phyloP scores from a whole-genome alignment of 2,113 vertebrate species.

The Calyptommatus sinebrachiatus region DNA sequence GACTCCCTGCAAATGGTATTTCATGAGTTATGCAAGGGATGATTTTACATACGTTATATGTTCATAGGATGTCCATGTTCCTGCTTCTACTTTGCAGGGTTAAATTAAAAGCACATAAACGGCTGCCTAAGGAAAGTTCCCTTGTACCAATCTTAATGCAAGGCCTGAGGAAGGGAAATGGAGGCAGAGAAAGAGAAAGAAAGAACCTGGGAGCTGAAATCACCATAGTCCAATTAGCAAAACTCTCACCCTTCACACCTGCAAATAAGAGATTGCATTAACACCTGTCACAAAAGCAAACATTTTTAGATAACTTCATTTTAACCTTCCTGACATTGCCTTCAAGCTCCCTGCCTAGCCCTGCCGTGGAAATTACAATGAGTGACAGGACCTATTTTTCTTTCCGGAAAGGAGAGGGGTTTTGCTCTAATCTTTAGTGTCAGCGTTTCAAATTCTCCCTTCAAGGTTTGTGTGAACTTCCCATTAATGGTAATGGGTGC shows the following conservation, averaged over 20 bases:
- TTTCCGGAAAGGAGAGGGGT: slow-evolving; percentile 3
- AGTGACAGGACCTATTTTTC: slow-evolving; percentile 51
- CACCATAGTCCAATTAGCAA: slow-evolving; percentile 69
- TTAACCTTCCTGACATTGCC: slow-evolving; percentile 58
- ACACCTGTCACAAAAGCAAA: slow-evolving; percentile 70
- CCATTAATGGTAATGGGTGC: slow-evolving; percentile 44
- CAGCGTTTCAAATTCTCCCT: slow-evolving; percentile 37
- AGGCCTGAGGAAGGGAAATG: slow-evolving; percentile 4
- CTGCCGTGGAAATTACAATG: slow-evolving; percentile 39
- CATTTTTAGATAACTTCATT: slow-evolving; percentile 68
- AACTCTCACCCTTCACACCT: slow-evolving; percentile 58
- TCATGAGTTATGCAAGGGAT: too few species aligned
- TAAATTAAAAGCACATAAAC: slow-evolving; percentile 23
- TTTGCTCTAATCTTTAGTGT: slow-evolving; percentile 29
- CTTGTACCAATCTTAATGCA: slow-evolving; percentile 28
- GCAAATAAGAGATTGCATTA: slow-evolving; percentile 62
- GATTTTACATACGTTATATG: too few species aligned
- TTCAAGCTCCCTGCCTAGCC: slow-evolving; percentile 43
- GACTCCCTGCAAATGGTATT: too few species aligned
- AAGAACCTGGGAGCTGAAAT: slow-evolving; percentile 45
- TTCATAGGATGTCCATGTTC: slow-evolving; percentile 2
- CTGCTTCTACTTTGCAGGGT: slow-evolving; percentile 15
- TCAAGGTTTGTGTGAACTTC: slow-evolving; percentile 45
- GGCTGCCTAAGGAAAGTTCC: slow-evolving; percentile 38
- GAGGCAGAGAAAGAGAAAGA: not conserved